Evolutionary conservation across 2,888 invertebrate genomes (phyloP).

Genomic region (Liposcelis brunnea): DNA sequence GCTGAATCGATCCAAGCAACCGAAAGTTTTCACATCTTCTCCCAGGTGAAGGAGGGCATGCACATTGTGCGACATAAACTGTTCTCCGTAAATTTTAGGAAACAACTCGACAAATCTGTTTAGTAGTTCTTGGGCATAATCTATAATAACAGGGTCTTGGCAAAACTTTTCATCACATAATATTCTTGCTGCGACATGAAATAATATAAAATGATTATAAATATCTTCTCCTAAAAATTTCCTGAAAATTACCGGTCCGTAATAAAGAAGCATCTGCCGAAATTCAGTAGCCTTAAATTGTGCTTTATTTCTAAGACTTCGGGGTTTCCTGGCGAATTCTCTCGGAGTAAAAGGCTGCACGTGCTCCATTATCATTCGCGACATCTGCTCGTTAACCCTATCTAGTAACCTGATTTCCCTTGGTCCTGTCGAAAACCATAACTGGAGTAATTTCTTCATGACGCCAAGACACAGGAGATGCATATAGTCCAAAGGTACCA

Average conservation of each 20-base stretch:
- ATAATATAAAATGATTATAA: slow-evolving; percentile 18
- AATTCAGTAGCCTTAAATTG: slow-evolving; percentile 22
- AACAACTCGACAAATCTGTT: slow-evolving; percentile 16
- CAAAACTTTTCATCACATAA: slow-evolving; percentile 12
- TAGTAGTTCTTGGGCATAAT: slow-evolving; percentile 16
- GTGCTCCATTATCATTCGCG: slow-evolving; percentile 3
- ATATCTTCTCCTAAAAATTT: slow-evolving; percentile 13
- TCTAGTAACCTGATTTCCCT: slow-evolving; percentile 4
- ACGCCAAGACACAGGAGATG: slow-evolving; percentile 21
- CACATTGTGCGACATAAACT: slow-evolving; percentile 18
- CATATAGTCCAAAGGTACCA: slow-evolving; percentile 18
- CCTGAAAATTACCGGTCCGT: slow-evolving; percentile 18
- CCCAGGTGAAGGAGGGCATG: slow-evolving; percentile 19
- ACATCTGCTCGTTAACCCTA: not conserved
- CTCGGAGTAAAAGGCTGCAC: slow-evolving; percentile 9
- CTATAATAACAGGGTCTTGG: not conserved
- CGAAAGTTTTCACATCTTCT: slow-evolving; percentile 16
- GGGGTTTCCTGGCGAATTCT: slow-evolving; percentile 20
- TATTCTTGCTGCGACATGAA: slow-evolving; percentile 17
- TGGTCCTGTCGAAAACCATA: slow-evolving; percentile 18
- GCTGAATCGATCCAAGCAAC: slow-evolving; percentile 16
- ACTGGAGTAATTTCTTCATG: slow-evolving; percentile 18
- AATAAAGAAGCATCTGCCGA: slow-evolving; percentile 19
- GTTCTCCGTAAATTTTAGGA: slow-evolving; percentile 15
- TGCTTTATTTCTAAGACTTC: slow-evolving; percentile 17